Evolutionary conservation across 2,797 vertebrate genomes (phyloP).

Genomic region (Lacerta viridis): DNA sequence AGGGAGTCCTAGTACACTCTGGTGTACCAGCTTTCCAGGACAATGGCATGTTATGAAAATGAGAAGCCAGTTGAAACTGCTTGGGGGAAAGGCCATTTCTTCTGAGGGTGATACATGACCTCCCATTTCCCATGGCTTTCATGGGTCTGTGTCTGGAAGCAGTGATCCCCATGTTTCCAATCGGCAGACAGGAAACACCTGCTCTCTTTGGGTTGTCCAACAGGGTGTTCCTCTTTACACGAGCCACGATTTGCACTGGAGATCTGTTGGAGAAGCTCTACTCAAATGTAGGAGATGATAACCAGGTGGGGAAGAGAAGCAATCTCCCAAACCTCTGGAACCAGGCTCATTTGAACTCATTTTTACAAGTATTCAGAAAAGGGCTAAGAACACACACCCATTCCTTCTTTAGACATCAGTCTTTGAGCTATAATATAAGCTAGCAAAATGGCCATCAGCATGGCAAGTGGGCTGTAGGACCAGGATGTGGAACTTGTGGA

Average conservation of each 20-base stretch:
- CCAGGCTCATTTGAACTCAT: not conserved
- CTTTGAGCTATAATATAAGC: not conserved
- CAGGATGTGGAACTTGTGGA: not conserved
- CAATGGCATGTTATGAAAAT: not conserved
- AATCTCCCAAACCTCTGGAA: not conserved
- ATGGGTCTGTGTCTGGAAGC: not conserved
- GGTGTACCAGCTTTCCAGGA: not conserved
- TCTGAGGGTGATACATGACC: not conserved
- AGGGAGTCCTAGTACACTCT: too few species aligned
- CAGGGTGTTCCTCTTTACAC: not conserved
- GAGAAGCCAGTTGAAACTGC: not conserved
- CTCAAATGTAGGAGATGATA: not conserved
- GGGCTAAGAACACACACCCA: too few species aligned
- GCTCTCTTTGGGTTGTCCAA: not conserved
- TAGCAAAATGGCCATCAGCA: not conserved
- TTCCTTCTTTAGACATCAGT: not conserved
- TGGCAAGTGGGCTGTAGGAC: not conserved
- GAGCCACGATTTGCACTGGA: not conserved
- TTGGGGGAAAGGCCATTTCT: not conserved
- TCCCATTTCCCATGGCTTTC: not conserved
- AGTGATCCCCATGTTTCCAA: not conserved
- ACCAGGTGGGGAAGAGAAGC: not conserved
- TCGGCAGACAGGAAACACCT: not conserved
- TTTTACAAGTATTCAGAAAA: not conserved
- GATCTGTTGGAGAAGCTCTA: not conserved